Base-by-base conservation (phyloP, 2,797 vertebrate species). In the Coregonus suidteri region DNA sequence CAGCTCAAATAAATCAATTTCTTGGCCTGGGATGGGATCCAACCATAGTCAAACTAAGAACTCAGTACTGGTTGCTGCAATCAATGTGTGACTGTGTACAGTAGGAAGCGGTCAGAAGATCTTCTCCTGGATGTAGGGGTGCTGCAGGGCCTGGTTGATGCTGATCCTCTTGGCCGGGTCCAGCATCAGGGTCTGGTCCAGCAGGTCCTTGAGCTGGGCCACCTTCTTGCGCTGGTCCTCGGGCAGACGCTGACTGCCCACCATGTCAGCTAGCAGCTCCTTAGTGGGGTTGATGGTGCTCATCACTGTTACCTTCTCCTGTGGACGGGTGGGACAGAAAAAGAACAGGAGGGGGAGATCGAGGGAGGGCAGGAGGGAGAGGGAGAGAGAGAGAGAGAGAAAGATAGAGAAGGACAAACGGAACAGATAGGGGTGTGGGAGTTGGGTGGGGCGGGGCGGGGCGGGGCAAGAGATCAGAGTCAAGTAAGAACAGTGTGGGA, bases 221-320 rank as follows among this genome's bases (percentile, higher is more conserved):
- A 99, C 98, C 94, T 99, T 99, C 94, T 99, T 99, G 87, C 98
- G 95, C 90, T 99, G 98, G 91, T 99, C 98, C 95, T 99, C 98
- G 6, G 98, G 98, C 85, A 99, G 96, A 52, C 98, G 95, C 92
- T 99, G 98, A 90, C 96, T 95, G 75, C 98, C 98, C 75, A 99
- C 95, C 96, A 99, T 95, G 89, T 99, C 98, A 37, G 95, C 90
- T 91, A 99, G 95, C 37, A 99, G 94, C 96, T 99, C 98, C 95
- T 99, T 99, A 90, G 98, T 99, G 91, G 98, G 96, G 93, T 99
- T 99, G 94, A 99, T 99, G 94, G 98, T 99, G 95, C 97, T 99
- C 97, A 99, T 99, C 87, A 99, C 96, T 2, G 98, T 99, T 91
- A 99, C 98, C 92, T 99, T 99, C 93, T 99, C 98, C 97, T 99